A percentile compares a stretch with the other conserved stretches of the same genome.
These are phyloP conservation scores for Andrena hattorfiana DNA, from an alignment of 2,888 invertebrate species.

Conservation along the genomic window DNA sequence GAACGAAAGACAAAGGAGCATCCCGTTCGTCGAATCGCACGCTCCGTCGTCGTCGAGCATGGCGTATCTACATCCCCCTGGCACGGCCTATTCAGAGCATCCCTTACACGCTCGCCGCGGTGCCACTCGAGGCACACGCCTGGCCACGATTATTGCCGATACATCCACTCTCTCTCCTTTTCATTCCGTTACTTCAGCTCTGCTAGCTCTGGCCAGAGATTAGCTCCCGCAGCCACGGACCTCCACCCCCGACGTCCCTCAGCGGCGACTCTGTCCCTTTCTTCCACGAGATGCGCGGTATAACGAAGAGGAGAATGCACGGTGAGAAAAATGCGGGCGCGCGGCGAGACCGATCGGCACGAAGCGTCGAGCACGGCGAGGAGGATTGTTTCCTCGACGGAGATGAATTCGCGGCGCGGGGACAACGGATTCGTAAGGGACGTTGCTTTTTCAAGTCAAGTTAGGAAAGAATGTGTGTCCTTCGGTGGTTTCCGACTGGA, in stretches of 20 bases:
- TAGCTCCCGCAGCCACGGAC: slow-evolving; percentile 31
- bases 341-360: slow-evolving; percentile 29
- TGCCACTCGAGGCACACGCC: slow-evolving; percentile 55
- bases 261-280: background rate
- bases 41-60: slow-evolving; percentile 79
- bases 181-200: slow-evolving; percentile 76
- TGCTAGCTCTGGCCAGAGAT: slow-evolving; percentile 62
- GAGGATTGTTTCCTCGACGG: slow-evolving; percentile 26
- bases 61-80: slow-evolving; percentile 84
- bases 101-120: slow-evolving; percentile 65
- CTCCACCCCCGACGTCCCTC: background rate
- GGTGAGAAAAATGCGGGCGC: slow-evolving; percentile 34
- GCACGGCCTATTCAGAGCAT: slow-evolving; percentile 71
- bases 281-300: slow-evolving; percentile 9
- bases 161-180: slow-evolving; percentile 80
- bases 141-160: slow-evolving; percentile 81
- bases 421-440: background rate
- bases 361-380: slow-evolving; percentile 5
- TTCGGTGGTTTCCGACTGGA: too few relatives aligned
- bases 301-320: background rate
- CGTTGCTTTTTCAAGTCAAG: background rate
- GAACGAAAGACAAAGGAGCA: slow-evolving; percentile 83
- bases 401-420: background rate
- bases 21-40: slow-evolving; percentile 82
- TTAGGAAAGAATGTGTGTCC: too few relatives aligned